These are phyloP conservation scores for Anguilla megastoma DNA, from an alignment of 2,797 vertebrate species.

Conservation along the genomic window DNA sequence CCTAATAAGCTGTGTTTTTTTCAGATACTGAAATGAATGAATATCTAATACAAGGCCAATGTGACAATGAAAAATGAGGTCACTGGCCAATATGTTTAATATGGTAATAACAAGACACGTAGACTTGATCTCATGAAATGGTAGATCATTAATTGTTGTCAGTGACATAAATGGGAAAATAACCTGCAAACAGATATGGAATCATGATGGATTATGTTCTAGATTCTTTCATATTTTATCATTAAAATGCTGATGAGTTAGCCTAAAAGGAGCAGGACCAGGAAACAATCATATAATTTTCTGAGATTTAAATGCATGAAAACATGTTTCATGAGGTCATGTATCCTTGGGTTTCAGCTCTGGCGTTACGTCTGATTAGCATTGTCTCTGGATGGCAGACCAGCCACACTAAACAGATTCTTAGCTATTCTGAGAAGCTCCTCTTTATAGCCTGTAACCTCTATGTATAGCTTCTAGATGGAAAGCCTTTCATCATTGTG, in stretches of 20 bases:
- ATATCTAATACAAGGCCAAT: constrained; percentile 50
- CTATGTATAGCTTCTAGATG: too few species aligned
- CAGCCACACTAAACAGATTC: constrained; percentile 12
- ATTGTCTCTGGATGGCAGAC: constrained; percentile 2
- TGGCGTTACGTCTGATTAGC: constrained; percentile 9
- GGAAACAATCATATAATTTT: background rate
- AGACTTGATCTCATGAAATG: constrained; percentile 31
- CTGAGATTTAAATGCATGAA: constrained; percentile 10
- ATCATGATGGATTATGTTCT: background rate
- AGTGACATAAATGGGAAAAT: background rate
- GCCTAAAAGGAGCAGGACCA: background rate
- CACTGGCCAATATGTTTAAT: constrained; percentile 59
- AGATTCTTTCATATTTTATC: constrained; percentile 23
- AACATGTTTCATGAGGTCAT: constrained; percentile 6
- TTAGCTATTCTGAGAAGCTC: background rate
- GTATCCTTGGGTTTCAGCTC: background rate
- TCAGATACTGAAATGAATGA: background rate
- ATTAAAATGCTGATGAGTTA: background rate
- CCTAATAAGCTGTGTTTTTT: background rate
- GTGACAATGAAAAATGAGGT: constrained; percentile 55
- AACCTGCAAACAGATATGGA: background rate
- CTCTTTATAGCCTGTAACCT: background rate
- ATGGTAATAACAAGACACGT: constrained; percentile 55
- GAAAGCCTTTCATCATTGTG: background rate
- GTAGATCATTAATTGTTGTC: constrained; percentile 16